These are phyloP conservation scores for Poecilobothrus nobilitatus DNA, from an alignment of 2,888 invertebrate genomes.

Conservation along the genomic window DNA sequence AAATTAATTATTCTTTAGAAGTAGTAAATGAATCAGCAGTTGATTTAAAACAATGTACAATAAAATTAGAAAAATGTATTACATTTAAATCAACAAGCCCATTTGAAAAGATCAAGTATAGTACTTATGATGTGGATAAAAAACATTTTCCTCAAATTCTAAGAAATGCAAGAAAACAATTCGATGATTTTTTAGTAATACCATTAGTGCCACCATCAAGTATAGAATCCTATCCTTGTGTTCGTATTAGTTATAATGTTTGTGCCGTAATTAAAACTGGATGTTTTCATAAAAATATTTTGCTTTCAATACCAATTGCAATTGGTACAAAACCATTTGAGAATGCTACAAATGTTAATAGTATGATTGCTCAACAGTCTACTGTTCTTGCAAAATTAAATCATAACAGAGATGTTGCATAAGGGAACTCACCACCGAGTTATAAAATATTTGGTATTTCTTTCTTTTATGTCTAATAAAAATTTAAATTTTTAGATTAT, in stretches of 20 bases:
- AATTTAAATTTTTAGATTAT: too few species aligned
- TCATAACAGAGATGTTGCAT: too few species aligned
- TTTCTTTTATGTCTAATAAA: too few species aligned
- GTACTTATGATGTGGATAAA: slow-evolving; percentile 28
- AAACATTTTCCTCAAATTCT: slow-evolving; percentile 48
- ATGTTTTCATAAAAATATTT: slow-evolving; percentile 34
- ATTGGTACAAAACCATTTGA: slow-evolving; percentile 34
- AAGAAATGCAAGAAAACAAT: slow-evolving; percentile 49
- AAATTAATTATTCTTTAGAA: slow-evolving; percentile 57
- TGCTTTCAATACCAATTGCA: slow-evolving; percentile 30
- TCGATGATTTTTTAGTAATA: slow-evolving; percentile 51
- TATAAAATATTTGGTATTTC: neutral
- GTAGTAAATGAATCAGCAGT: slow-evolving; percentile 67
- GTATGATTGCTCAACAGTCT: too few species aligned
- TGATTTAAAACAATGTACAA: slow-evolving; percentile 31
- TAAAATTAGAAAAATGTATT: neutral
- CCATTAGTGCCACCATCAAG: slow-evolving; percentile 66
- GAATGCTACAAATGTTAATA: neutral
- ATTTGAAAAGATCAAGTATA: neutral
- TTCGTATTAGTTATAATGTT: slow-evolving; percentile 35
- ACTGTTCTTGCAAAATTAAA: too few species aligned
- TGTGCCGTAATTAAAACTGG: slow-evolving; percentile 36
- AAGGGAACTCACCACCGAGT: neutral
- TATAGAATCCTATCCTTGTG: slow-evolving; percentile 33
- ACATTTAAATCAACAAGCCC: neutral